Evolutionary conservation across 2,888 invertebrate species (phyloP).

Genomic region (Amaurobius ferox): DNA sequence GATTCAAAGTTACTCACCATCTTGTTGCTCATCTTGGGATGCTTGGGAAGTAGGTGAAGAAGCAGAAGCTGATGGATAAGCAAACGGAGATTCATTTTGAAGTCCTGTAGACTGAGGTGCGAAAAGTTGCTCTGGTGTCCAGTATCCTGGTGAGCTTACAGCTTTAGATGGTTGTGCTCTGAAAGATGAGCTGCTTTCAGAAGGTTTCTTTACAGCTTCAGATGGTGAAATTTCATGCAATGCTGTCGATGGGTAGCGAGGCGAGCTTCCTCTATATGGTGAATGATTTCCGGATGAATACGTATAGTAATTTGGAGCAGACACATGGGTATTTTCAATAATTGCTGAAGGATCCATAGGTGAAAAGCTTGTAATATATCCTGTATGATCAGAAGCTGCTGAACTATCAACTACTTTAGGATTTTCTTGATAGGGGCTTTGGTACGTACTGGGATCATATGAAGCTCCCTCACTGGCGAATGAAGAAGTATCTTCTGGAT

Average conservation of each 20-base stretch:
- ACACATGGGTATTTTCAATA: background rate
- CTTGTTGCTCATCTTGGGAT: conserved; percentile 38
- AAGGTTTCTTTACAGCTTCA: background rate
- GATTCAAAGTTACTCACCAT: conserved; percentile 28
- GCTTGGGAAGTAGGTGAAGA: background rate
- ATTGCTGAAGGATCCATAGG: conserved; percentile 28
- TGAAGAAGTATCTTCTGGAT: conserved; percentile 1
- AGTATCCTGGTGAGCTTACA: conserved; percentile 21
- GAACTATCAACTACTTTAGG: conserved; percentile 20
- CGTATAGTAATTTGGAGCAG: conserved; percentile 24
- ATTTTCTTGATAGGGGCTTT: conserved; percentile 26
- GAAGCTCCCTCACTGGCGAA: background rate
- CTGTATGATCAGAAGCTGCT: background rate
- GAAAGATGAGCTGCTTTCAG: background rate
- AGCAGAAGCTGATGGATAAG: conserved; percentile 23
- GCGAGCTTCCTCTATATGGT: background rate
- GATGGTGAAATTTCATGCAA: conserved; percentile 49
- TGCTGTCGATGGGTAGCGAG: background rate
- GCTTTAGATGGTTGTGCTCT: background rate
- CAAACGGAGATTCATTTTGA: conserved; percentile 40
- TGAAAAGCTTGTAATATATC: conserved; percentile 25
- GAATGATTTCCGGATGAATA: background rate
- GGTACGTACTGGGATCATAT: conserved; percentile 8
- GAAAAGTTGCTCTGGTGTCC: conserved; percentile 59
- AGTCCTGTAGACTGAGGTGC: conserved; percentile 41